A percentile compares a stretch with the other conserved stretches of the same genome.
These are phyloP conservation scores for Hippocampus mohnikei DNA, from an alignment of 2,113 vertebrate species.

Conservation along the genomic window DNA sequence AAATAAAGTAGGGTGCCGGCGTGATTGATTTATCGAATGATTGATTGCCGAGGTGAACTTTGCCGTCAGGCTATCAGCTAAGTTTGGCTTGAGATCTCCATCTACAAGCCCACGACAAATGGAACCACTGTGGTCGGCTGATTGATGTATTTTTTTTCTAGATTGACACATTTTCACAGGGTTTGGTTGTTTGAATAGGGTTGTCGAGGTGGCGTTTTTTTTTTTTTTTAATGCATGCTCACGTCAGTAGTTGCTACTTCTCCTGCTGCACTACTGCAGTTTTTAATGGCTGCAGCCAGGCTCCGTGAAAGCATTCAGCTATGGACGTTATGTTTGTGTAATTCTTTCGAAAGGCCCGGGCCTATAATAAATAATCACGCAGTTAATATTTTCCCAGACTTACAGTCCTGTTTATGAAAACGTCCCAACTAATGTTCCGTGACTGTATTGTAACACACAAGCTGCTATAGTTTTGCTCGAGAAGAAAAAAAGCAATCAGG, in stretches of 20 bases:
- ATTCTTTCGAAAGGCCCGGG: slow-evolving; percentile 38
- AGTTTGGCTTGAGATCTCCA: slow-evolving; percentile 30
- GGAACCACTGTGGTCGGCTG: slow-evolving; percentile 24
- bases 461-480: slow-evolving; percentile 44
- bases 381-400: slow-evolving; percentile 61
- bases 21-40: slow-evolving; percentile 44
- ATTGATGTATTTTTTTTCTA: slow-evolving; percentile 43
- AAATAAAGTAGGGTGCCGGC: slow-evolving; percentile 19
- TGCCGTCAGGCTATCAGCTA: slow-evolving; percentile 9
- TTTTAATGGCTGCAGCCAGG: slow-evolving; percentile 17
- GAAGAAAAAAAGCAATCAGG: slow-evolving; percentile 61
- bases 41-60: slow-evolving; percentile 17
- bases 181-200: slow-evolving; percentile 23
- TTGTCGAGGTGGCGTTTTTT: slow-evolving; percentile 19
- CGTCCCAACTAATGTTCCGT: slow-evolving; percentile 57
- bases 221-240: too few relatives aligned
- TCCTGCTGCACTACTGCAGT: slow-evolving; percentile 8
- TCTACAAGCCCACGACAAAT: slow-evolving; percentile 28
- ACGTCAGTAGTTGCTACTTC: not conserved
- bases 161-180: slow-evolving; percentile 21
- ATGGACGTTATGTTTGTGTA: slow-evolving; percentile 17
- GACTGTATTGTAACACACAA: slow-evolving; percentile 48
- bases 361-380: slow-evolving; percentile 60
- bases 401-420: slow-evolving; percentile 65
- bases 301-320: slow-evolving; percentile 22